Conservation (phyloP, 2,113 vertebrate species). For the Martes martes region DNA sequence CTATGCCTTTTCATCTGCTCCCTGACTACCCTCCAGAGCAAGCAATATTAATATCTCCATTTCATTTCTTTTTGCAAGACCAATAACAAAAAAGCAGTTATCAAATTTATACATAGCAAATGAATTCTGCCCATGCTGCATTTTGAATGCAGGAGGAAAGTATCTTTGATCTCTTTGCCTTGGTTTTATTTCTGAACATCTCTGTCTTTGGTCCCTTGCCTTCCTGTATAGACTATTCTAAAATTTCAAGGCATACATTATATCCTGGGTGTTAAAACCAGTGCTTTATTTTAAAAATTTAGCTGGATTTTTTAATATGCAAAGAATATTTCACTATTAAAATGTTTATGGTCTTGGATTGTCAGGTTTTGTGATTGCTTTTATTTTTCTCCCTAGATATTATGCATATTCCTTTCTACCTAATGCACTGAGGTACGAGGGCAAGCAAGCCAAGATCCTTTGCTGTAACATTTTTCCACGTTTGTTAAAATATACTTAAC, state of each 20-base stretch:
- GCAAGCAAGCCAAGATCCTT: background rate
- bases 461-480: background rate
- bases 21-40: background rate
- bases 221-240: background rate
- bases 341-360: background rate
- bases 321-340: constrained; percentile 21
- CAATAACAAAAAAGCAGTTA: background rate
- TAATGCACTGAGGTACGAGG: background rate
- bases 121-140: background rate
- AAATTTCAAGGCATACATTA: background rate
- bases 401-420: background rate
- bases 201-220: background rate
- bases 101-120: background rate
- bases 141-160: background rate
- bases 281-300: background rate
- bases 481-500: constrained; percentile 35
- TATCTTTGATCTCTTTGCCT: background rate
- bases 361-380: background rate
- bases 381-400: constrained; percentile 13
- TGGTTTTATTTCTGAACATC: background rate
- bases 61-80: background rate
- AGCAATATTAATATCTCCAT: background rate
- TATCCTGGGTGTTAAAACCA: background rate
- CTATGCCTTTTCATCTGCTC: background rate
- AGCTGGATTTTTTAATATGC: background rate